phyloP scores from a whole-genome alignment of 2,888 invertebrate species.

The Theretra japonica region DNA sequence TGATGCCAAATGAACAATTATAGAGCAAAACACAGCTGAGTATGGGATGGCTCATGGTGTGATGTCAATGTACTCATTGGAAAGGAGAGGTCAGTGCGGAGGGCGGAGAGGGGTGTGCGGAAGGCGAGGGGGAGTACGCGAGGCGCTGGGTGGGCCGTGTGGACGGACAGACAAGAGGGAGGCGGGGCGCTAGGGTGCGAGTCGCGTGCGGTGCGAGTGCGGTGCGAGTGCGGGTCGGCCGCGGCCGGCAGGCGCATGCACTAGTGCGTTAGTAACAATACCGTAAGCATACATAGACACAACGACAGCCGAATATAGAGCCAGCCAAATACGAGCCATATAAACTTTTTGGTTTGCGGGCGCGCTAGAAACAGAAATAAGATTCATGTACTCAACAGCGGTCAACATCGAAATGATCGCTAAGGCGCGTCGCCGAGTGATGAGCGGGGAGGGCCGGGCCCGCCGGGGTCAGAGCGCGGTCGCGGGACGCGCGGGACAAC shows the following conservation, averaged over 20 bases:
- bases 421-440: conserved; percentile 39
- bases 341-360: conserved; percentile 82
- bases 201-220: conserved; percentile 54
- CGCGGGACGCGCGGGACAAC: conserved; percentile 18
- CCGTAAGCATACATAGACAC: conserved; percentile 83
- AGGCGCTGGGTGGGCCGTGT: conserved; percentile 46
- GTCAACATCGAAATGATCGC: conserved; percentile 47
- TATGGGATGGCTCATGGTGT: conserved; percentile 52
- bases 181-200: conserved; percentile 51
- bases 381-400: conserved; percentile 73
- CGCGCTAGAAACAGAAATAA: conserved; percentile 81
- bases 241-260: conserved; percentile 64
- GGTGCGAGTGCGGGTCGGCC: conserved; percentile 46
- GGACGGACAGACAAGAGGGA: conserved; percentile 69
- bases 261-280: conserved; percentile 73
- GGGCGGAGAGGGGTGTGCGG: neutral
- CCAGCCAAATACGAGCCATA: conserved; percentile 84
- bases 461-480: conserved; percentile 28
- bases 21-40: conserved; percentile 31
- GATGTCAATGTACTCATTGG: too few relatives aligned
- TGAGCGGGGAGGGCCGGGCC: conserved; percentile 29
- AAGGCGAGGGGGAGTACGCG: neutral
- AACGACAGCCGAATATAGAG: conserved; percentile 83
- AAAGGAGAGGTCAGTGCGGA: conserved; percentile 29
- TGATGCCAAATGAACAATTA: conserved; percentile 36